These are phyloP conservation scores for Antheraea pernyi DNA, from an alignment of 1,140 invertebrate genomes.

Conservation along the genomic window DNA sequence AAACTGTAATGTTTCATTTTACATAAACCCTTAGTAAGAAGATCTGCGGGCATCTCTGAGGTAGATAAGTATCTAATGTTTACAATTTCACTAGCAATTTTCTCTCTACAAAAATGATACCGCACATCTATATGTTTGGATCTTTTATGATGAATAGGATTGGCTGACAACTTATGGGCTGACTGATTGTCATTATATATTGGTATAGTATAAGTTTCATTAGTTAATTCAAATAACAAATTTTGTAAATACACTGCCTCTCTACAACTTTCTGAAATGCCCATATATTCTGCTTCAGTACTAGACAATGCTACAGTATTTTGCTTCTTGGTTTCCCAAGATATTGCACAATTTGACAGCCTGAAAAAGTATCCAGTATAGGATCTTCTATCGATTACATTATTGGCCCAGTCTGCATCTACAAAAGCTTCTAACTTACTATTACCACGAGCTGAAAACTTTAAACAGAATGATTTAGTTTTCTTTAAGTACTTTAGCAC, in stretches of 20 bases:
- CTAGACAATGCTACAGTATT: constrained; percentile 4
- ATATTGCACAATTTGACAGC: neutral
- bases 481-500: constrained; percentile 6
- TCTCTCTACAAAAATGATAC: constrained; percentile 1
- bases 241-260: neutral
- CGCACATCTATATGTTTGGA: constrained; percentile 5
- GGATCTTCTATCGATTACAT: constrained; percentile 5
- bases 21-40: neutral
- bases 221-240: no score
- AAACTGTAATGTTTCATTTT: no score
- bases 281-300: constrained; percentile 9
- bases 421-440: neutral
- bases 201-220: neutral
- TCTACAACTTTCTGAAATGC: neutral
- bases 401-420: constrained; percentile 9
- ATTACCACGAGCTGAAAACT: neutral
- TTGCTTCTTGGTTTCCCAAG: constrained; percentile 9
- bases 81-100: neutral
- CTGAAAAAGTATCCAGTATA: constrained; percentile 11
- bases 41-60: neutral
- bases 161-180: neutral
- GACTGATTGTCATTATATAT: neutral
- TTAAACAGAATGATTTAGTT: constrained; percentile 3
- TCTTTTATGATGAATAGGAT: neutral
- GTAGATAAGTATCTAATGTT: neutral